These are phyloP conservation scores for Ceryle rudis DNA, from an alignment of 2,797 vertebrate genomes.

Conservation along the genomic window DNA sequence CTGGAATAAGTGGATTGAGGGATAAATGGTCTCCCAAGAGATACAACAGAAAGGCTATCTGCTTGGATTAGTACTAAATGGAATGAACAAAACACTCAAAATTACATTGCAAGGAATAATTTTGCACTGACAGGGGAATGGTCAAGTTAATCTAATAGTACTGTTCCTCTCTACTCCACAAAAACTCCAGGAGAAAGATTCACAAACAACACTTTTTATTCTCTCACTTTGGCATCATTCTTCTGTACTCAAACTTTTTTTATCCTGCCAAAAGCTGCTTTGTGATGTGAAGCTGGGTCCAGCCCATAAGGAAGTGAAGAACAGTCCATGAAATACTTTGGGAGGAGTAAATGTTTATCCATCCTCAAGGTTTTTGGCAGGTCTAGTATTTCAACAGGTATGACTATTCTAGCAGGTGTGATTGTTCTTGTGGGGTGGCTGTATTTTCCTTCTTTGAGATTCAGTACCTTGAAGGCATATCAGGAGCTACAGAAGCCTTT, in stretches of 20 bases:
- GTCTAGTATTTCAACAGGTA: neutral
- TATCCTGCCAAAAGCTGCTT: neutral
- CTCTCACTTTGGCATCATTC: neutral
- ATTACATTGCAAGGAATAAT: slow-evolving; percentile 61
- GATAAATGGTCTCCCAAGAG: slow-evolving; percentile 64
- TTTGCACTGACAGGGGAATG: slow-evolving; percentile 38
- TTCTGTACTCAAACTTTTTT: neutral
- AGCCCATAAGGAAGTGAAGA: neutral
- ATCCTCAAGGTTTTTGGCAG: neutral
- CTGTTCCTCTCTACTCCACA: neutral
- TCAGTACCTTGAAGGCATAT: neutral
- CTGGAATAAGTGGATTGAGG: slow-evolving; percentile 61
- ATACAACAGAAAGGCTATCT: slow-evolving; percentile 68
- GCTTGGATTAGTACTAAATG: slow-evolving; percentile 63
- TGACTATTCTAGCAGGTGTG: neutral
- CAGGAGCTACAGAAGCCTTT: neutral
- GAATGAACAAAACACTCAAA: slow-evolving; percentile 65
- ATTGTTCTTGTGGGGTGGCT: neutral
- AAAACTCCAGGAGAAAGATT: neutral
- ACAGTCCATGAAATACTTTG: neutral
- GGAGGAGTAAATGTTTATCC: neutral
- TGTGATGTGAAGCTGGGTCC: neutral
- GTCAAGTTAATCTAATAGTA: slow-evolving; percentile 48
- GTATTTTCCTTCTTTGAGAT: neutral
- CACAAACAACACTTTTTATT: neutral